A percentile compares a stretch with the other conserved stretches of the same genome.
Conservation (phyloP, 1,140 invertebrate species). For the Acromyrmex charruanus region DNA sequence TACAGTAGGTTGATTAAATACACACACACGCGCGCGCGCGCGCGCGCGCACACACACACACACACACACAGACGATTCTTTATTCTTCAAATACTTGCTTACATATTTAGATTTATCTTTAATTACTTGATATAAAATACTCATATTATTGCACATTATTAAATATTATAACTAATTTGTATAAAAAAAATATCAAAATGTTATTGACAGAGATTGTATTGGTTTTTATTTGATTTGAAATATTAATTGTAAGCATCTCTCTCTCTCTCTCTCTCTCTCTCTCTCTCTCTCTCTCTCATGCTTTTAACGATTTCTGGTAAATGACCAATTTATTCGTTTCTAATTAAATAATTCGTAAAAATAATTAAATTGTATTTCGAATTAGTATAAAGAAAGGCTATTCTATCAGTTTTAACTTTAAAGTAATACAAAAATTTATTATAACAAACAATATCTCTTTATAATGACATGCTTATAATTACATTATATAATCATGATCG, state of each 20-base stretch:
- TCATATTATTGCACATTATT: neutral
- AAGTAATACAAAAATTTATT: too few species aligned
- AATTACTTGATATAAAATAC: neutral
- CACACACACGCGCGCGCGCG: too few species aligned
- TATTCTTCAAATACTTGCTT: neutral
- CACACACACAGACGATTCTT: neutral
- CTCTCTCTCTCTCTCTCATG: too few species aligned
- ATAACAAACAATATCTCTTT: too few species aligned
- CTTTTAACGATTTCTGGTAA: too few species aligned
- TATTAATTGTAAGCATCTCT: neutral
- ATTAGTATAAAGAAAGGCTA: neutral
- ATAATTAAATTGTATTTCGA: constrained; percentile 36
- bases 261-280: too few species aligned
- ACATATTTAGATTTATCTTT: neutral
- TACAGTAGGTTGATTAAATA: neutral
- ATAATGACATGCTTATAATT: too few species aligned
- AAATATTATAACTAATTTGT: neutral
- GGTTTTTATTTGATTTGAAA: neutral
- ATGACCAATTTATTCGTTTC: too few species aligned
- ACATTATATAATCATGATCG: too few species aligned
- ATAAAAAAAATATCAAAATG: neutral
- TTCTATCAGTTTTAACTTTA: too few species aligned
- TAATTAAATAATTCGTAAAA: constrained; percentile 25
- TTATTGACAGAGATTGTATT: neutral
- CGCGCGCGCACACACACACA: too few species aligned